These are phyloP conservation scores for Phaedon cochleariae DNA, from an alignment of 2,888 invertebrate genomes.

Conservation along the genomic window DNA sequence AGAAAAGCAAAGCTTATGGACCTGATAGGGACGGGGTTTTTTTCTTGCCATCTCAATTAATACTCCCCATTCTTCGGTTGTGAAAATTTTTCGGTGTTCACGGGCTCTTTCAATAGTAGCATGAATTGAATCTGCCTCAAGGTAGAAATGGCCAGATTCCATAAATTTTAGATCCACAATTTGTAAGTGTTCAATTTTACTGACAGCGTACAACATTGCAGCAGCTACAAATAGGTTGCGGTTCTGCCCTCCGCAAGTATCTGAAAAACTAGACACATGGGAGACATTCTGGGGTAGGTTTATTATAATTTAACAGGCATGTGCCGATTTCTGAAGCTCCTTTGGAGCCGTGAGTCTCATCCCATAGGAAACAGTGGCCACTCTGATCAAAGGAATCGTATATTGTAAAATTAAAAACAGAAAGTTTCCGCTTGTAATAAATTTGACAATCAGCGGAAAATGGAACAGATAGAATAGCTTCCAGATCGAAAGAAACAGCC, in stretches of 20 bases:
- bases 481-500: too few relatives aligned
- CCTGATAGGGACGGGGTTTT: slow-evolving; percentile 11
- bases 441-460: too few relatives aligned
- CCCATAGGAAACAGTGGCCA: slow-evolving; percentile 26
- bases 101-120: slow-evolving; percentile 28
- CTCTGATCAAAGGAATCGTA: slow-evolving; percentile 1
- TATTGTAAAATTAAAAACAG: too few relatives aligned
- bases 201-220: slow-evolving; percentile 33
- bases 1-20: slow-evolving; percentile 14
- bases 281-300: slow-evolving; percentile 32
- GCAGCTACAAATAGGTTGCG: slow-evolving; percentile 34
- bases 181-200: slow-evolving; percentile 29
- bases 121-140: slow-evolving; percentile 31
- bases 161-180: slow-evolving; percentile 43
- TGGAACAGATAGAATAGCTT: too few relatives aligned
- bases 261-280: slow-evolving; percentile 27
- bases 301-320: slow-evolving; percentile 34
- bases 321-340: slow-evolving; percentile 38
- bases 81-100: slow-evolving; percentile 12
- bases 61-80: slow-evolving; percentile 19
- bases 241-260: slow-evolving; percentile 34
- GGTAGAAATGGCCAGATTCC: slow-evolving; percentile 40
- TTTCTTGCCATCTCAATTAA: background rate
- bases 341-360: slow-evolving; percentile 36
- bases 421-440: too few relatives aligned